phyloP scores from a whole-genome alignment of 2,888 invertebrate genomes.

The Sminthurides aquaticus region DNA sequence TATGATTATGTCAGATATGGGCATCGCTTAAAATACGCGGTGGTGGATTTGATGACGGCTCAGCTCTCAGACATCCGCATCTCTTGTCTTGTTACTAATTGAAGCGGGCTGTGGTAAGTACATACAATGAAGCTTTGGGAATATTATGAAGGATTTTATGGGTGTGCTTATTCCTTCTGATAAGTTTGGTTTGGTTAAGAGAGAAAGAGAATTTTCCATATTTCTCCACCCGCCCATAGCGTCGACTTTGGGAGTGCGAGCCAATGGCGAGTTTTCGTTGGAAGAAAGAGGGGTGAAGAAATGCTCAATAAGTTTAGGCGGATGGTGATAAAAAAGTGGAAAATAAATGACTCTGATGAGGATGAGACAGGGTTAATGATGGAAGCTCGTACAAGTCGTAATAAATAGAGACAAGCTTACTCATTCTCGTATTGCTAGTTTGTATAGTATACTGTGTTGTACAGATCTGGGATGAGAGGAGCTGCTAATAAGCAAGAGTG shows the following conservation, averaged over 20 bases:
- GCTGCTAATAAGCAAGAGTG: not conserved
- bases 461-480: not conserved
- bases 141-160: not conserved
- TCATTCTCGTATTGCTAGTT: not conserved
- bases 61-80: not conserved
- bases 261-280: too few relatives aligned
- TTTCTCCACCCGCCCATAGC: not conserved
- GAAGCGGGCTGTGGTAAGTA: not conserved
- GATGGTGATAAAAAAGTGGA: constrained; percentile 3
- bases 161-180: not conserved
- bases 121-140: too few relatives aligned
- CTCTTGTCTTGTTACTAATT: not conserved
- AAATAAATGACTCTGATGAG: constrained; percentile 7
- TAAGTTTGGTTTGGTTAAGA: too few relatives aligned
- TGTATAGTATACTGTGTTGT: too few relatives aligned
- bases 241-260: too few relatives aligned
- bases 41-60: not conserved
- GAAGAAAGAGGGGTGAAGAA: not conserved
- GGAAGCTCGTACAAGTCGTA: not conserved
- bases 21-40: not conserved
- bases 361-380: constrained; percentile 5
- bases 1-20: not conserved
- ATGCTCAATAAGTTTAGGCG: not conserved
- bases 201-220: not conserved
- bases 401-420: not conserved